A percentile compares a stretch with the other conserved stretches of the same genome.
Evolutionary conservation across 2,888 invertebrate species (phyloP).

Genomic region (Pandemis cinnamomeana): DNA sequence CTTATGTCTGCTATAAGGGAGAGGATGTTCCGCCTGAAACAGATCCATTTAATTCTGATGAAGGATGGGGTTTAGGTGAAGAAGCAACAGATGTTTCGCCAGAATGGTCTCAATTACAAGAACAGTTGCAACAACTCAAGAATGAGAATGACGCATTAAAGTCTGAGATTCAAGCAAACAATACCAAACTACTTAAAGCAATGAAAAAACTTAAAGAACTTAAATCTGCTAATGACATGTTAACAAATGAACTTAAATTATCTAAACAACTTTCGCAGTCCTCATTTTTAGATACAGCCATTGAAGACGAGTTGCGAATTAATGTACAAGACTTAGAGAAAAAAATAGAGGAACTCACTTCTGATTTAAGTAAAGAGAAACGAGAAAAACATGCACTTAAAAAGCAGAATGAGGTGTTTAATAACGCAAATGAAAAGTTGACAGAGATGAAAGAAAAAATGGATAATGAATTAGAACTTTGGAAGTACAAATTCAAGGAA

Average conservation of each 20-base stretch:
- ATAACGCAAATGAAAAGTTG: conserved; percentile 90
- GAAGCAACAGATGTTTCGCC: conserved; percentile 63
- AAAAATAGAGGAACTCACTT: conserved; percentile 84
- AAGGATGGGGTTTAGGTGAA: conserved; percentile 77
- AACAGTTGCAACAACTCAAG: conserved; percentile 85
- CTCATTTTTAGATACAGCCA: conserved; percentile 89
- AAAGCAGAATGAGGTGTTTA: conserved; percentile 90
- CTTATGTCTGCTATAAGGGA: conserved; percentile 80
- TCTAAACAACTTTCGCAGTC: conserved; percentile 81
- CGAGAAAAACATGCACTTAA: conserved; percentile 87
- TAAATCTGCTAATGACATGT: conserved; percentile 87
- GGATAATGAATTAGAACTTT: conserved; percentile 89
- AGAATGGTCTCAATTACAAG: conserved; percentile 83
- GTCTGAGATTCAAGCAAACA: conserved; percentile 86
- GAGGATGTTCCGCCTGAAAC: conserved; percentile 51
- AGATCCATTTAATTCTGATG: conserved; percentile 78
- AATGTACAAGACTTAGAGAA: conserved; percentile 88
- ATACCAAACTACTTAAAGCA: conserved; percentile 90
- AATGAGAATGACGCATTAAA: conserved; percentile 83
- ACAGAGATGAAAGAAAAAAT: conserved; percentile 92
- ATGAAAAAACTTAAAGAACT: conserved; percentile 93
- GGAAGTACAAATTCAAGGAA: conserved; percentile 89
- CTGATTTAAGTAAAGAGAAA: conserved; percentile 85
- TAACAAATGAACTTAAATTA: conserved; percentile 82
- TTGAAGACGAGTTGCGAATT: conserved; percentile 91